Base-by-base conservation (phyloP, 2,113 vertebrate species). In the Oreochromis spilurus region DNA sequence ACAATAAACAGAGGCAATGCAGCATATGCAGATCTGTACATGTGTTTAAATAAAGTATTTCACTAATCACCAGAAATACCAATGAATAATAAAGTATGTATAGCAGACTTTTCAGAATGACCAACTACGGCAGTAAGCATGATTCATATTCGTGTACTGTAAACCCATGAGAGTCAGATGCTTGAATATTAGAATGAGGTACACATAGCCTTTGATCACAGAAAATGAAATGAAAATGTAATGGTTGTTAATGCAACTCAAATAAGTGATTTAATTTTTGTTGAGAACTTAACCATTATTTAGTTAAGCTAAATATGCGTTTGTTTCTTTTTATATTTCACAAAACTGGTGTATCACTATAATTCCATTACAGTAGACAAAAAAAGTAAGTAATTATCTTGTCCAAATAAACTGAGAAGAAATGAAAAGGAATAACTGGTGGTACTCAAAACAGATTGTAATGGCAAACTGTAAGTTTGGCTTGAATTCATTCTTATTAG, bases 291-390 rank as follows among this genome's bases (percentile, higher is more conserved):
- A 16, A 72, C 14, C 12, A 40, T 17, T 24, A 48, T 48, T 72
- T 26, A 7, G 40, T 72, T 29, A 11, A 48, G 29, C 70, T 75
- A 43, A 75, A 19, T 11, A 5, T 75, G 14, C 10, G 40, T 48
- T 29, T 72, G 40, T 72, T 43, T 70, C 38, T 70, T 70, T 43
- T 70, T 70, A 24, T 70, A 70, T 67, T 67, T n/a, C 62, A 40
- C 36, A 67, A 40, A 40, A 67, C 21, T 40, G n/a, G 7, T 40
- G 12, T 24, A 40, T 67, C 1, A 24, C 36, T 67, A 21, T 40
- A 4, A 40, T 0, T 67, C n/a, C 62, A 40, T 67, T 40, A 67
- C 0, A 40, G 9, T 3, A 12, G 58, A 38, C 0, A 67, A 70
- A 70, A 43, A 21, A 24, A 70, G n/a, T 70, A 70, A 70, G n/a